Evolutionary conservation across 1,140 invertebrate genomes (phyloP).

Genomic region (Bombus vancouverensis): DNA sequence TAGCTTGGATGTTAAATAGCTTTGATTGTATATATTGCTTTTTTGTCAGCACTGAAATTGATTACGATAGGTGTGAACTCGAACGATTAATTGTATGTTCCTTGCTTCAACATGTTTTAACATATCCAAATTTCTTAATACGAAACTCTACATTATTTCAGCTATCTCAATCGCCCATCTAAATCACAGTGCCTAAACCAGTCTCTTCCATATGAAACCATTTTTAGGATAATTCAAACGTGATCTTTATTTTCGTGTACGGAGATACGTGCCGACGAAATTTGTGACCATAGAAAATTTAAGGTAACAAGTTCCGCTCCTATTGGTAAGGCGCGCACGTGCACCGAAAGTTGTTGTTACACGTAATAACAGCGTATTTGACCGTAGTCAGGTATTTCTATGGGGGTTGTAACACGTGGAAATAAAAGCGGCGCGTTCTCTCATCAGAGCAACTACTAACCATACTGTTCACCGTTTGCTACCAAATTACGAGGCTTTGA

Average conservation of each 20-base stretch:
- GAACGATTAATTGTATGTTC: too few species aligned
- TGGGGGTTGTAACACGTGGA: not conserved
- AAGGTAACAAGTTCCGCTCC: not conserved
- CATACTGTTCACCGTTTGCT: conserved; percentile 1
- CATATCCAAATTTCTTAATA: too few species aligned
- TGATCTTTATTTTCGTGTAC: not conserved
- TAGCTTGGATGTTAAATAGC: too few species aligned
- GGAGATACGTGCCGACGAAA: not conserved
- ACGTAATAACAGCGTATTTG: not conserved
- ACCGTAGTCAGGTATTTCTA: not conserved
- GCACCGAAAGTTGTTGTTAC: conserved; percentile 11
- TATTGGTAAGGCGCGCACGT: not conserved
- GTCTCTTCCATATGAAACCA: not conserved
- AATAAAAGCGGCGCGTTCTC: conserved; percentile 8
- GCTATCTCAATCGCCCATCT: too few species aligned
- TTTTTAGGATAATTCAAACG: not conserved
- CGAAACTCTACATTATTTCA: too few species aligned
- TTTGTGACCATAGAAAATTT: not conserved
- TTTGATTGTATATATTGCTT: too few species aligned
- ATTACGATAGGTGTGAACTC: too few species aligned
- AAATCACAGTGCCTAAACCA: not conserved
- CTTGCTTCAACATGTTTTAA: too few species aligned
- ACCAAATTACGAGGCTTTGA: conserved; percentile 1
- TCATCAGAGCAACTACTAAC: conserved; percentile 3
- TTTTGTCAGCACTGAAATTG: too few species aligned